Base-by-base conservation (phyloP, 2,797 vertebrate species). In the Amblyopsis hoosieri region DNA sequence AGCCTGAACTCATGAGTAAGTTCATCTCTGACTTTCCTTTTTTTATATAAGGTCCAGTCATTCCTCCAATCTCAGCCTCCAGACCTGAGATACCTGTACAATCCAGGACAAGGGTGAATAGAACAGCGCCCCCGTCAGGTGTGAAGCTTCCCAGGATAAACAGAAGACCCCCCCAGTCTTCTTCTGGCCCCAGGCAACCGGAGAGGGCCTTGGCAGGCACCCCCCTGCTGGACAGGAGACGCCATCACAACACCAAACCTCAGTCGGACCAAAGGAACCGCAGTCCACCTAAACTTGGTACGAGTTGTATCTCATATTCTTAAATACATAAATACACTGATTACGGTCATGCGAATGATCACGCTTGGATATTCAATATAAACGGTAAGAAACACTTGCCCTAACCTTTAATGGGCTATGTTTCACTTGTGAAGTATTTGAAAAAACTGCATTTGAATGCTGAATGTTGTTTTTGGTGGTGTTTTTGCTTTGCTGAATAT, bases 271-370 rank as follows among this genome's bases (percentile, higher is more conserved):
- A 93, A 81, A 93, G 94, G 71, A 94, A 91, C 45, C 91, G 93
- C 29, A 91, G 95, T 64, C 78, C 84, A 4, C 91, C 85, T 37
- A 96, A 95, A 87, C 88, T 95, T 31, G 96, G 98, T 99, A 89
- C 91, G 94, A 69, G n/a, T 23, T 42, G 37, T 42, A 9, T 42
- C 37, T 42, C 37, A 9, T 9, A 42, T 42, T 42, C 8, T 29
- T 29, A 29, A 29, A 42, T 42, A 42, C 37, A 8, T 9, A 42
- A 42, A 42, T 9, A 42, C 37, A 42, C 37, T 42, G 37, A 42
- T 8, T 42, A 42, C 1, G 37, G 37, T 1, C 37, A 42, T 42
- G 37, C 3, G 8, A 42, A 42, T 8, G 7, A 9, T 42, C 37
- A 8, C 37, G 7, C 37, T 42, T 42, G 37, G 37, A 42, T 42